phyloP scores from a whole-genome alignment of 2,113 vertebrate species.

The Macaca fascicularis region T2T-MFA8v1.1 NC_088387.1:104927501-104928000 shows the following conservation, averaged over 20 bases:
- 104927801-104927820: not conserved
- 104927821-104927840: not conserved
- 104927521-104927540: not conserved
- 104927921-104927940: not conserved
- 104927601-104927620: not conserved
- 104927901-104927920: not conserved
- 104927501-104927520: not conserved
- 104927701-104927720: not conserved
- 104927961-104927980: not conserved
- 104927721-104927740: not conserved
- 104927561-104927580: not conserved
- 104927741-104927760: not conserved
- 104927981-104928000: not conserved
- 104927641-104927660: not conserved
- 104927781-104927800: not conserved
- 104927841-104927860: not conserved
- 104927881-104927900: not conserved
- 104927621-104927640: not conserved
- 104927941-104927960: not conserved
- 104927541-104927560: not conserved
- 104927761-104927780: not conserved
- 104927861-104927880: not conserved
- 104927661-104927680: not conserved
- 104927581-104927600: not conserved
- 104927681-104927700: not conserved